Evolutionary conservation across 2,797 vertebrate genomes (phyloP).

Genomic region (Otolemur crassicaudatus): DNA sequence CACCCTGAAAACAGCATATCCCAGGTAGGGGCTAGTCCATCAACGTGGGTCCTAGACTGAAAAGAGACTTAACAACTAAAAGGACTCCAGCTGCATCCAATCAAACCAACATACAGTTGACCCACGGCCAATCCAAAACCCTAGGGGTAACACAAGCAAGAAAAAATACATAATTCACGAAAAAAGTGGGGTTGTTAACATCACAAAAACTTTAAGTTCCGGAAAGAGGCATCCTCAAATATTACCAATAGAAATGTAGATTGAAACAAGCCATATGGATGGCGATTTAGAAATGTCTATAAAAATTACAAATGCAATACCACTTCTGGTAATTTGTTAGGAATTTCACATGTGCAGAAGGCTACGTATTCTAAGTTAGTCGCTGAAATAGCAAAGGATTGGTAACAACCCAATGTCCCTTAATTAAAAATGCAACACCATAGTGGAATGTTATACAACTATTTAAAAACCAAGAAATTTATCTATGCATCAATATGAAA

Average conservation of each 20-base stretch:
- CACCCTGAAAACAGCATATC: neutral
- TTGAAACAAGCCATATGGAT: neutral
- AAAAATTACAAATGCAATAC: neutral
- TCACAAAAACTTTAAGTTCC: neutral
- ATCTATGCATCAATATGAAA: neutral
- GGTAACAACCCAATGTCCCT: neutral
- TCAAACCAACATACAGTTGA: neutral
- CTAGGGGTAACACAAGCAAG: neutral
- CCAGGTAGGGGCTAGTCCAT: neutral
- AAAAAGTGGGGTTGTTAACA: neutral
- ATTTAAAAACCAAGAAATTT: neutral
- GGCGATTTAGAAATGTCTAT: neutral
- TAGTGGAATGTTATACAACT: neutral
- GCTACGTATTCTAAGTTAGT: neutral
- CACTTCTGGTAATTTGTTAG: neutral
- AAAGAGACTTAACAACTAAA: neutral
- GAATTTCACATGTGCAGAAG: neutral
- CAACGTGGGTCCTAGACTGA: neutral
- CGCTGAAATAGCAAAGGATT: neutral
- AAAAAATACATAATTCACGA: neutral
- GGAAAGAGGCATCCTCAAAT: neutral
- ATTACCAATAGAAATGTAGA: neutral
- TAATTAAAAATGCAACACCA: neutral
- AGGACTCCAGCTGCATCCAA: neutral
- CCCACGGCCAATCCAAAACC: neutral